Evolutionary conservation across 2,113 vertebrate genomes (phyloP), one percentile per base, ranked within the genome.

Genomic region (Symphodus melops): DNA sequence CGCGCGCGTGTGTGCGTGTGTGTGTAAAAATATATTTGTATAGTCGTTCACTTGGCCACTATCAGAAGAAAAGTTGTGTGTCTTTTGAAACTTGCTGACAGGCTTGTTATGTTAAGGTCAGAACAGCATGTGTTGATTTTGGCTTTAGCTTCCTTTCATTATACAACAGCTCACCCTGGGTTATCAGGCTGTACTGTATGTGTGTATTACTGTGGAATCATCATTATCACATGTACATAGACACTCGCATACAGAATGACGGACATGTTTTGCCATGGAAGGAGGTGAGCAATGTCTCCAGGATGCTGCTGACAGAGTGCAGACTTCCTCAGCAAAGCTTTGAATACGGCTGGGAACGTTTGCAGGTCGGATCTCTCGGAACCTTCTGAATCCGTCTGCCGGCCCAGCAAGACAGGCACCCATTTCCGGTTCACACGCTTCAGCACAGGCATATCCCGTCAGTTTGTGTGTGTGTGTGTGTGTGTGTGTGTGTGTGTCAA

Each of bases 401-500:
- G 37, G 58, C 71, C 82, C 0, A 44, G 75, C 73, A 89, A 72
- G 74, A 90, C 85, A 81, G 81, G 78, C 73, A 14, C 58, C 77
- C 58, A 37, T 89, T 90, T 91, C 92, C 90, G 72, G 89, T 91
- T 91, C 92, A 91, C 92, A 91, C 83, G 83, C 86, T 83, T 88
- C 54, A 70, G 68, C 73, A 52, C 33, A 33, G 68, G 51, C 68
- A 69, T 55, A 58, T 42, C 39, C 36, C 63, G 59, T 75, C 55
- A 74, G 36, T 62, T 42, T 69, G 57, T 58, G 69, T 54, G 53
- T 66, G 57, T 72, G 63, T 55, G 44, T 19, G 44, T 75, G 62
- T 55, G 71, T 82, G 57, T 66, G 66, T 78, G 62, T 86, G n/a
- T n/a, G n/a, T n/a, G n/a, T n/a, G n/a, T n/a, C n/a, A 60, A 48